These are phyloP conservation scores for Scarus forsteni DNA, from an alignment of 2,797 vertebrate genomes.

Conservation along the genomic window DNA sequence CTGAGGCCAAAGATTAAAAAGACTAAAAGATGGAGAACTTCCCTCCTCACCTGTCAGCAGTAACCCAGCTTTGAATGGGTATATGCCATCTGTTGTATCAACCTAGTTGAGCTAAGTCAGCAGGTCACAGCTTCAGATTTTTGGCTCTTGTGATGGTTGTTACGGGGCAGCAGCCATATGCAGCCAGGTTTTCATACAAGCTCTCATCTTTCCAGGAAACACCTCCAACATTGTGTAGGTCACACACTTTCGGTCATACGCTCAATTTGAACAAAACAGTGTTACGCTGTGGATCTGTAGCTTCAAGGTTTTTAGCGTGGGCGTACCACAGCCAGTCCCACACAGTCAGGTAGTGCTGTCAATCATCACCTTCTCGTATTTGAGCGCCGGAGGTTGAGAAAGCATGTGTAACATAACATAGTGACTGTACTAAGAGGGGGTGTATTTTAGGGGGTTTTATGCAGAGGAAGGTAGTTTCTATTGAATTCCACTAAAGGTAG, in stretches of 20 bases:
- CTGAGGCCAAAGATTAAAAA: too few species aligned
- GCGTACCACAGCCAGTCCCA: conserved; percentile 37
- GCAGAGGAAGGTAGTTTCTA: conserved; percentile 57
- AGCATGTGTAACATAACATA: background rate
- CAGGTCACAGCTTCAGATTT: background rate
- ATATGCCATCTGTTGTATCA: background rate
- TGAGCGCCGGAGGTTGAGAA: conserved; percentile 8
- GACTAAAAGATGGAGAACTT: too few species aligned
- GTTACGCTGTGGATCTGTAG: conserved; percentile 1
- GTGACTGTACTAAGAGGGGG: background rate
- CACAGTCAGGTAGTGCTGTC: conserved; percentile 29
- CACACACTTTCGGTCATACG: conserved; percentile 4
- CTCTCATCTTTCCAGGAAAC: conserved; percentile 54
- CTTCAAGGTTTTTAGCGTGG: conserved; percentile 36
- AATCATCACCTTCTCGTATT: conserved; percentile 30
- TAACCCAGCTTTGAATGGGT: background rate
- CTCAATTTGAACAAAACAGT: conserved; percentile 22
- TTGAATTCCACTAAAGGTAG: conserved; percentile 39
- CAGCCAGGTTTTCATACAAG: conserved; percentile 21
- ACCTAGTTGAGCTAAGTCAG: background rate
- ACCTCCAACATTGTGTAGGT: conserved; percentile 18
- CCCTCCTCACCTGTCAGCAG: background rate
- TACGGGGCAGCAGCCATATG: background rate
- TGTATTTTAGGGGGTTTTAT: conserved; percentile 52
- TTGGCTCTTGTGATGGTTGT: conserved; percentile 14